phyloP scores from a whole-genome alignment of 2,797 vertebrate genomes.

The Sebastes alutus region DNA sequence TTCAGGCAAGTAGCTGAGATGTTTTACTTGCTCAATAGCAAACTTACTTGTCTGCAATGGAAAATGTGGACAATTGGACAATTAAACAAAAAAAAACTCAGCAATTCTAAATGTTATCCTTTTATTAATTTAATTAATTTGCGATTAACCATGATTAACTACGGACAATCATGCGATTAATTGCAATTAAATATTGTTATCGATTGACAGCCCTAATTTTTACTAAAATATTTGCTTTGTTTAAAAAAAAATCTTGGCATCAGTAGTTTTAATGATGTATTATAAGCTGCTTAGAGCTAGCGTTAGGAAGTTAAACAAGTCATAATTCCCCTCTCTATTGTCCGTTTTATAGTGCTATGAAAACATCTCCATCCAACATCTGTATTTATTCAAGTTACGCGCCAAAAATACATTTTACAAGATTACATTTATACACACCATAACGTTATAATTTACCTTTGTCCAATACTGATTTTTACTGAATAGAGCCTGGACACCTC shows the following conservation, averaged over 20 bases:
- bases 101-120: not conserved
- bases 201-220: no score
- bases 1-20: not conserved
- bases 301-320: no score
- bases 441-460: not conserved
- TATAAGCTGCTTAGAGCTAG: no score
- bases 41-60: not conserved
- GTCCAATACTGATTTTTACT: not conserved
- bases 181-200: no score
- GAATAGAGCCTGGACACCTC: not conserved
- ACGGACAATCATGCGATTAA: no score
- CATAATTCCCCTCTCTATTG: no score
- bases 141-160: no score
- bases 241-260: no score
- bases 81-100: not conserved
- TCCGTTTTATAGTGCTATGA: not conserved
- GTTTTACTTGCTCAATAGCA: not conserved
- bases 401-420: not conserved
- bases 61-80: not conserved
- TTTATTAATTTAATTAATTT: not conserved
- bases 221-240: no score
- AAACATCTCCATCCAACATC: not conserved
- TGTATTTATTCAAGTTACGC: not conserved
- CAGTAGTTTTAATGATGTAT: no score
- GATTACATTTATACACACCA: not conserved